A percentile compares a stretch with the other conserved stretches of the same genome.
phyloP scores from a whole-genome alignment of 2,797 vertebrate genomes.

The Hafferia zeledoni region DNA sequence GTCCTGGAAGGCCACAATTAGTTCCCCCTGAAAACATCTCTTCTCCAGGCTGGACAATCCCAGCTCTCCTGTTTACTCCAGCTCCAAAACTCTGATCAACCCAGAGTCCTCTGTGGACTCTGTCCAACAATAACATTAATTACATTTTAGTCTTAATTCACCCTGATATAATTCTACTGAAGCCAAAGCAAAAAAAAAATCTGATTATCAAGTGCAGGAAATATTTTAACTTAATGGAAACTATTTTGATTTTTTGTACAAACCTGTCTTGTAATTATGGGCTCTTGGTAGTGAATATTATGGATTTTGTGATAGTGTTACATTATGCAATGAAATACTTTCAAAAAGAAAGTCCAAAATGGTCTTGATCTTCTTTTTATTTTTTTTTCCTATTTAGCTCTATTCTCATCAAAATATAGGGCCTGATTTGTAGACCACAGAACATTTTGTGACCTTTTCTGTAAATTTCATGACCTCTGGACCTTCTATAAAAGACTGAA shows the following conservation, averaged over 20 bases:
- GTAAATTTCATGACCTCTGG: not conserved
- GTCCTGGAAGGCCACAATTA: too few relatives aligned
- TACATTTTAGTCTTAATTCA: not conserved
- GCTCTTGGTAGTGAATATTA: fast-evolving
- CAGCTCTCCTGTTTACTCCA: too few relatives aligned
- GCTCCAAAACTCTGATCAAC: too few relatives aligned
- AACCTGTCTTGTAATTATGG: not conserved
- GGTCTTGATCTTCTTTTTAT: fast-evolving
- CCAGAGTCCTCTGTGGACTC: not conserved
- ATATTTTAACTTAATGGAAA: not conserved
- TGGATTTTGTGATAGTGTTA: not conserved
- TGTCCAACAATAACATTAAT: not conserved
- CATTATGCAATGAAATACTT: not conserved
- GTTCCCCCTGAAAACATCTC: too few relatives aligned
- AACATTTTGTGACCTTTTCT: not conserved
- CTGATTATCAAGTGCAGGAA: not conserved
- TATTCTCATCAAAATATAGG: not conserved
- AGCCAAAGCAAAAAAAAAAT: not conserved
- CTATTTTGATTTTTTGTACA: not conserved
- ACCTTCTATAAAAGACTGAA: not conserved
- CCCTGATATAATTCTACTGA: not conserved
- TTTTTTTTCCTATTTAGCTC: fast-evolving
- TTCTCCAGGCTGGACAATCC: too few relatives aligned
- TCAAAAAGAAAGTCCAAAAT: not conserved
- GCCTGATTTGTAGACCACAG: not conserved